Evolutionary conservation across 2,113 vertebrate genomes (phyloP).

Genomic region (Aphyosemion australe): DNA sequence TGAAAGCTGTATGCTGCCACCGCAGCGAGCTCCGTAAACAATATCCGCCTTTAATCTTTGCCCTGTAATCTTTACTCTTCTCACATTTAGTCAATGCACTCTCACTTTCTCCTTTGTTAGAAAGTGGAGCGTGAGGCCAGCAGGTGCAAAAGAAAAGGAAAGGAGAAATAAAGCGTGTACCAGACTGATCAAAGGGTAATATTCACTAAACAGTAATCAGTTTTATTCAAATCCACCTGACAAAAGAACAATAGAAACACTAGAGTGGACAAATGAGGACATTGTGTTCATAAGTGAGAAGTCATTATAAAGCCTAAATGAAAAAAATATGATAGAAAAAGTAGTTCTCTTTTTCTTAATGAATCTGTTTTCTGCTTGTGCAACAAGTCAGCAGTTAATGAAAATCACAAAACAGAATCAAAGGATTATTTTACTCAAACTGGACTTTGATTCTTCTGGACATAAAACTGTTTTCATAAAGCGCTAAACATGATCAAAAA

Average conservation of each 20-base stretch:
- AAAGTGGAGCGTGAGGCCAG: slow-evolving; percentile 51
- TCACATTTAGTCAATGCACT: slow-evolving; percentile 71
- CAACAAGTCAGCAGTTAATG: too few relatives aligned
- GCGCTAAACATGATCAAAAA: too few relatives aligned
- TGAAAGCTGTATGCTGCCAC: slow-evolving; percentile 66
- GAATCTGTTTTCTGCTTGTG: too few relatives aligned
- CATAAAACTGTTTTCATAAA: too few relatives aligned
- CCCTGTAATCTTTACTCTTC: slow-evolving; percentile 67
- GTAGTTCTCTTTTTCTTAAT: too few relatives aligned
- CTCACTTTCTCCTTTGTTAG: slow-evolving; percentile 68
- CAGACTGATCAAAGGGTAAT: neutral
- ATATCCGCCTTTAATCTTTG: slow-evolving; percentile 74
- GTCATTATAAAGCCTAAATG: slow-evolving; percentile 6
- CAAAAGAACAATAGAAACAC: slow-evolving; percentile 21
- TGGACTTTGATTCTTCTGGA: too few relatives aligned
- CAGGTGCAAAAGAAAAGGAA: slow-evolving; percentile 23
- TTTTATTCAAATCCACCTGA: slow-evolving; percentile 36
- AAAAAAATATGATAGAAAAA: neutral
- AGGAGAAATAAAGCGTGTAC: slow-evolving; percentile 37
- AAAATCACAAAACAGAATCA: too few relatives aligned
- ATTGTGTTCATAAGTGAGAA: neutral
- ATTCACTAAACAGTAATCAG: too few relatives aligned
- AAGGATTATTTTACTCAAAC: too few relatives aligned
- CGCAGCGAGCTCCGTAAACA: slow-evolving; percentile 70
- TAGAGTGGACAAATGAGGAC: neutral